Evolutionary conservation across 2,888 invertebrate genomes (phyloP).

Genomic region (Subacronicta megacephala): DNA sequence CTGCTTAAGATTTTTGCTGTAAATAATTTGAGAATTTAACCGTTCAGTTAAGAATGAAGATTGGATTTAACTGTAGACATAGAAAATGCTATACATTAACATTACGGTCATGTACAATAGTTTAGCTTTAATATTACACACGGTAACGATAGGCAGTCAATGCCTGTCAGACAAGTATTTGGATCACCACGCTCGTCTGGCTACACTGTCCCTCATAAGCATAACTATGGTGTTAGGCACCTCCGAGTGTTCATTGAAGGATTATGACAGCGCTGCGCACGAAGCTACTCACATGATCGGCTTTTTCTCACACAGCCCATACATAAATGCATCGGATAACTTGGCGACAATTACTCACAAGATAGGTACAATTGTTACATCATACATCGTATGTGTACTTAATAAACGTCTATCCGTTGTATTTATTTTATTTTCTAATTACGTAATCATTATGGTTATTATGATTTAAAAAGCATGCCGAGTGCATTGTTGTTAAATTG

Average conservation of each 20-base stretch:
- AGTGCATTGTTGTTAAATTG: constrained; percentile 56
- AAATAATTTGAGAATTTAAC: too few relatives aligned
- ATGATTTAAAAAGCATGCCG: constrained; percentile 53
- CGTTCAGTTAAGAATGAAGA: too few relatives aligned
- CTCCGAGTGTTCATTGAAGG: constrained; percentile 69
- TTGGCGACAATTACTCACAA: constrained; percentile 50
- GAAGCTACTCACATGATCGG: constrained; percentile 47
- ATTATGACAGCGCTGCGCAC: constrained; percentile 63
- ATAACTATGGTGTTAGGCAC: constrained; percentile 67
- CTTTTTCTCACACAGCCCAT: constrained; percentile 73
- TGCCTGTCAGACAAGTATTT: constrained; percentile 50
- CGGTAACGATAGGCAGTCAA: constrained; percentile 30
- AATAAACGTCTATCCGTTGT: constrained; percentile 30
- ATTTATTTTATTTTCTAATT: constrained; percentile 30
- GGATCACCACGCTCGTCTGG: constrained; percentile 59
- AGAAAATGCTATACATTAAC: too few relatives aligned
- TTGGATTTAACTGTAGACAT: too few relatives aligned
- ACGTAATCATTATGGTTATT: constrained; percentile 35
- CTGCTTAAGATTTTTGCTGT: too few relatives aligned
- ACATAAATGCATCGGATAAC: constrained; percentile 69
- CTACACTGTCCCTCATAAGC: constrained; percentile 60
- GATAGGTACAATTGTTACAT: constrained; percentile 53
- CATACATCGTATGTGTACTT: constrained; percentile 39
- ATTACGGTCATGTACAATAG: constrained; percentile 5
- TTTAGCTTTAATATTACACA: constrained; percentile 15